Base-by-base conservation (phyloP, 1,140 invertebrate species). In the Pseudomyrmex dendroicus region DNA sequence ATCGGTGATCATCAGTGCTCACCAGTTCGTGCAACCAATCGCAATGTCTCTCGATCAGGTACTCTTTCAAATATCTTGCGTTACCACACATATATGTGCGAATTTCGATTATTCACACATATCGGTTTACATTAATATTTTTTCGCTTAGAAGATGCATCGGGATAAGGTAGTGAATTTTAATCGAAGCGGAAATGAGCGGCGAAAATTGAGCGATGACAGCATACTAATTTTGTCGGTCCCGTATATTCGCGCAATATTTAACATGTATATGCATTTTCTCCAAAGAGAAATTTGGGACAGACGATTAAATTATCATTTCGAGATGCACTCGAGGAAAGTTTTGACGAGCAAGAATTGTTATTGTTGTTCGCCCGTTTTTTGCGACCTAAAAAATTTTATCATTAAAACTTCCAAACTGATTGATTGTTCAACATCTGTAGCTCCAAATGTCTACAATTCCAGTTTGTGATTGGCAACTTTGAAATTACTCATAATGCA, bases 21-120 rank as follows among this genome's bases (percentile, higher is more conserved):
- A 68, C 63, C 5, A 15, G 62, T 54, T 68, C 17, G 5, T 35
- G 13, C 48, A 50, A 46, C 4, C 17, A 17, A 13, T 20, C 13
- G n/a, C 22, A 70, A 87, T 87, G 78, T 86, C 84, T 56, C 72
- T 87, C 22, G 48, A 86, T 8, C 52, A 87, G 85, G 78, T 87
- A 86, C 5, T 15, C 0, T 52, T 1, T 48, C 2, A 61, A 22
- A 72, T 50, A 72, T 44, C 7, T 35, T 54, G 9, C n/a, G 54
- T 67, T 1, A 17, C 5, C 9, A 35, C 35, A 35, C 35, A 35
- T 1, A 0, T 35, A 35, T 35, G 35, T 35, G 0, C 35, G 5
- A 35, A 35, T 35, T 35, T 35, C 5, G 35, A 15, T 67, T 62
- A 5, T 73, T 22, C 10, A 3, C 0, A n/a, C 7, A 20, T 25